Conservation (phyloP, 2,113 vertebrate genomes). For the Varanus komodoensis region DNA sequence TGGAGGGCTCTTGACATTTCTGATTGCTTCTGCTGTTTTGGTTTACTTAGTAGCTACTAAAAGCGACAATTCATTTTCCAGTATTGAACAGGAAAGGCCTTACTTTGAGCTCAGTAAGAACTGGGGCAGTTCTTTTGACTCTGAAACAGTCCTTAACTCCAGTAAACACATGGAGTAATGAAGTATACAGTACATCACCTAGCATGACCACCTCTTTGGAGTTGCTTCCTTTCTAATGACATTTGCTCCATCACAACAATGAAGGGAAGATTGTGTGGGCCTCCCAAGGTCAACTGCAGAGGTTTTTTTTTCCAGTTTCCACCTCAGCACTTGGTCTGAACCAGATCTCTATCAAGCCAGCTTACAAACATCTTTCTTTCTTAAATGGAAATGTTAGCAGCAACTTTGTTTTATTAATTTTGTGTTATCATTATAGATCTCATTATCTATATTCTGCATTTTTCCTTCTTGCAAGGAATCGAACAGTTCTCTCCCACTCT, state of each 20-base stretch:
- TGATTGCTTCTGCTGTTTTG: background rate
- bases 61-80: background rate
- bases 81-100: background rate
- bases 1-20: conserved; percentile 1
- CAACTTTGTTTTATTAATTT: no score
- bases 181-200: background rate
- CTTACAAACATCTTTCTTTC: no score
- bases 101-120: background rate
- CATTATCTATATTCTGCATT: no score
- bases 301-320: no score
- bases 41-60: background rate
- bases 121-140: background rate
- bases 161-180: background rate
- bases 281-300: no score
- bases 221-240: background rate
- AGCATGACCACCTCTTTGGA: background rate
- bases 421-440: no score
- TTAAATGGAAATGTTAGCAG: no score
- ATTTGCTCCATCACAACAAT: background rate
- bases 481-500: no score
- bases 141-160: background rate
- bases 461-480: no score
- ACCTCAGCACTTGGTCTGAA: no score
- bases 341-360: no score
- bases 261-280: background rate